Base-by-base conservation (phyloP, 2,797 vertebrate species). In the Chelon labrosus region DNA sequence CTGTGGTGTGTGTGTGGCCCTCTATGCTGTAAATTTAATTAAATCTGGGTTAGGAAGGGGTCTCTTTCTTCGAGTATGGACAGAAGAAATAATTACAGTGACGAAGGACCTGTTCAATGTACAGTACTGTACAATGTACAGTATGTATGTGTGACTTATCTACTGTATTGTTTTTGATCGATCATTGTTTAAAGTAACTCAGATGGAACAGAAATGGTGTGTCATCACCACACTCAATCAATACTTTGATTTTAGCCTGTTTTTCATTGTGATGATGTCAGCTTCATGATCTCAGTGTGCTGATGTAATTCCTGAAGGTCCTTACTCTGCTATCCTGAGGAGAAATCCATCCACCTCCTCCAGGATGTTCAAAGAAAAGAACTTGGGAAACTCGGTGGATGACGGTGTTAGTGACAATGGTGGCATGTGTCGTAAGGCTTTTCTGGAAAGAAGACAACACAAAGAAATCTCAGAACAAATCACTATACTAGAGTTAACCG, bases 281-380 rank as follows among this genome's bases (percentile, higher is more conserved):
- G 74, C 75, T 16, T 58, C 35, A 65, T 63, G 69, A 75, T 59
- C 46, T 63, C 65, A 52, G 60, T 22, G 44, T 54, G 79, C 7
- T 13, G 61, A 70, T 65, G 70, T 54, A 58, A 55, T 41, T 16
- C 8, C 35, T 31, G 59, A 25, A 35, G 55, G 49, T 70, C 46
- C 73, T 94, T 95, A 99, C 98, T 96, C 97, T 83, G 97, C 97
- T 92, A 98, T 99, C 86, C 97, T 95, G 88, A 98, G 86, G 25
- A 99, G 97, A 87, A 99, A 99, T 79, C 95, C 96, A 77, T 99
- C 98, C 41, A 99, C 97, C 88, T 99, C 98, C 90, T 98, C 97
- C 81, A 99, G 92, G 85, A 99, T 96, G 64, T 96, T 99, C 37
- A 96, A 88, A 19, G 98, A 99, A 54, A 99, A 96, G 91, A 99